Evolutionary conservation across 2,113 vertebrate genomes (phyloP).

Genomic region (Ictidomys tridecemlineatus): DNA sequence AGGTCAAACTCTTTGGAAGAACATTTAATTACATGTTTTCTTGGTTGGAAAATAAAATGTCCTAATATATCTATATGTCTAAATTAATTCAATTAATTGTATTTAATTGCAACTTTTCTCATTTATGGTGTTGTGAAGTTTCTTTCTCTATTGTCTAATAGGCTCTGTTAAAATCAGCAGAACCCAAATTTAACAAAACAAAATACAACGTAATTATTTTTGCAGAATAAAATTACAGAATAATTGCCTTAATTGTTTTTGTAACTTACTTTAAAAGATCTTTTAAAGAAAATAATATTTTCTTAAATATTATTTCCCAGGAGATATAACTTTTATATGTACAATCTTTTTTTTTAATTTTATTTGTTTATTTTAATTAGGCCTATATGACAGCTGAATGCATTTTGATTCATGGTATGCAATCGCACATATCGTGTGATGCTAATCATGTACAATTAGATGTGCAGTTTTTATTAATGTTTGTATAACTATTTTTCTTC

Average conservation of each 20-base stretch:
- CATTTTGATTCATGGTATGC: no score
- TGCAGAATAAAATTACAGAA: background rate
- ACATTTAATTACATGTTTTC: background rate
- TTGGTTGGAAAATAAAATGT: background rate
- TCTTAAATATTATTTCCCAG: background rate
- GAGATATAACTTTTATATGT: background rate
- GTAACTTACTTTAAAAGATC: background rate
- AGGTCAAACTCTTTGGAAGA: background rate
- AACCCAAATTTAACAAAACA: background rate
- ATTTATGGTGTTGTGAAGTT: background rate
- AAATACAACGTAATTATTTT: background rate
- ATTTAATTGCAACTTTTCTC: background rate
- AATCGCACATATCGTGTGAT: no score
- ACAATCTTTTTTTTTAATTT: background rate
- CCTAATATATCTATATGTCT: background rate
- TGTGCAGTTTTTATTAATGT: background rate
- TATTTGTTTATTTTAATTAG: background rate
- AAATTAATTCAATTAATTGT: background rate
- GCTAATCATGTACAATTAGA: no score
- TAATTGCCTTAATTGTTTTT: background rate
- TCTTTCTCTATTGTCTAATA: background rate
- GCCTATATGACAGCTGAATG: no score
- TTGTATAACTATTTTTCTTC: background rate
- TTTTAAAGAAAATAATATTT: background rate
- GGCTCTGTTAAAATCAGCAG: background rate